These are phyloP conservation scores for Ceratina australensis DNA, from an alignment of 1,140 invertebrate species.

Conservation along the genomic window DNA sequence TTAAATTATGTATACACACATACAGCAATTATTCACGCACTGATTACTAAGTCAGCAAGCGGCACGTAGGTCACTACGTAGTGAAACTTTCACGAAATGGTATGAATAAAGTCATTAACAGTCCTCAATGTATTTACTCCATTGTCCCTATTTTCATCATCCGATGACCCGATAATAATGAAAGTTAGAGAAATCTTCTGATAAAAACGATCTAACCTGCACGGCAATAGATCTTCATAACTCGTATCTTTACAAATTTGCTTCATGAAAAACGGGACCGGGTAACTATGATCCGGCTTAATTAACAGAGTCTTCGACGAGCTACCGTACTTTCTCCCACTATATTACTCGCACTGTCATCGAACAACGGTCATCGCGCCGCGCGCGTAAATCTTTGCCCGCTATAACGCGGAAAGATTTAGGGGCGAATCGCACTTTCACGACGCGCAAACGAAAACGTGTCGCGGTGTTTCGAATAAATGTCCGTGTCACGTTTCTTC, in stretches of 20 bases:
- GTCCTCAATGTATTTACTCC: too few relatives aligned
- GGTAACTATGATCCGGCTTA: not conserved
- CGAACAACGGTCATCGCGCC: slow-evolving; percentile 19
- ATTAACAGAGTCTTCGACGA: not conserved
- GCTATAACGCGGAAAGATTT: slow-evolving; percentile 22
- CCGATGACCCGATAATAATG: not conserved
- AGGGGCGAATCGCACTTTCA: slow-evolving; percentile 37
- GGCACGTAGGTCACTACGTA: not conserved
- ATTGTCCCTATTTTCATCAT: too few relatives aligned
- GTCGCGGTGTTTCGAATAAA: slow-evolving; percentile 48
- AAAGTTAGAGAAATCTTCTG: too few relatives aligned
- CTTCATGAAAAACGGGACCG: too few relatives aligned
- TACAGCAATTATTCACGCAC: not conserved
- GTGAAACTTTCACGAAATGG: not conserved
- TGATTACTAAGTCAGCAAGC: not conserved
- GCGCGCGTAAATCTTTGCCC: slow-evolving; percentile 26
- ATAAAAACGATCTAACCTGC: not conserved
- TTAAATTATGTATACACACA: not conserved
- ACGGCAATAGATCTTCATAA: too few relatives aligned
- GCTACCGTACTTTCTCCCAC: not conserved
- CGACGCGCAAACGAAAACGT: slow-evolving; percentile 34
- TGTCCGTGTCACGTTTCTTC: slow-evolving; percentile 46
- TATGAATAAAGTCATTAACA: too few relatives aligned
- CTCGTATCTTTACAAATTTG: too few relatives aligned
- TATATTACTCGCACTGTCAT: slow-evolving; percentile 20